These are phyloP conservation scores for Cataglyphis livida DNA, from an alignment of 2,888 invertebrate species.

Conservation along the genomic window DNA sequence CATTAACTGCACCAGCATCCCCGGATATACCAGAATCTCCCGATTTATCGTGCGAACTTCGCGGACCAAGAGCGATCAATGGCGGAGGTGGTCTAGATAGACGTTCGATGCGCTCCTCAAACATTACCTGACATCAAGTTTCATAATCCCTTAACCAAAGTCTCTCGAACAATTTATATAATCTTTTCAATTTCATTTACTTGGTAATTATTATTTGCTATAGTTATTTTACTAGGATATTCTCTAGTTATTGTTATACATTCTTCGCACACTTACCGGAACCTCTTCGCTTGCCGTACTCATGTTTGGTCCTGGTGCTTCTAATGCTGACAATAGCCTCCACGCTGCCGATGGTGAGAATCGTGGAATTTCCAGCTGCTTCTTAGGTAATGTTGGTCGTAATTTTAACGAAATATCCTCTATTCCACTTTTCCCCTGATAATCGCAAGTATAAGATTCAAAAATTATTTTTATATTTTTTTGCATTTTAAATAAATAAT, in stretches of 20 bases:
- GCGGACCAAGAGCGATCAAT: constrained; percentile 86
- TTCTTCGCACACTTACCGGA: constrained; percentile 72
- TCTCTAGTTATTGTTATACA: constrained; percentile 1
- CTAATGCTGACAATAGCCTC: constrained; percentile 90
- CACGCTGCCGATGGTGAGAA: constrained; percentile 95
- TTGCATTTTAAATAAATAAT: constrained; percentile 6
- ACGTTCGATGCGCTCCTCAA: constrained; percentile 87
- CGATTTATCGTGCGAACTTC: constrained; percentile 90
- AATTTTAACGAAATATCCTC: constrained; percentile 91
- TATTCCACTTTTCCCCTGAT: constrained; percentile 84
- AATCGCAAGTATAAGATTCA: background rate
- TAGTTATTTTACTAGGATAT: background rate
- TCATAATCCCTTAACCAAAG: background rate
- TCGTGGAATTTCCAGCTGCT: constrained; percentile 91
- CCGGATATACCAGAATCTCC: constrained; percentile 95
- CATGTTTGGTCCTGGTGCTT: constrained; percentile 85
- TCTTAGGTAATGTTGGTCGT: constrained; percentile 92
- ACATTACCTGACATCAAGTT: constrained; percentile 81
- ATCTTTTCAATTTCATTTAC: background rate
- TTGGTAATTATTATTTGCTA: background rate
- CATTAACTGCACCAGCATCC: constrained; percentile 88
- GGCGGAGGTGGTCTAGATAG: constrained; percentile 86
- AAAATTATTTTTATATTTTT: background rate
- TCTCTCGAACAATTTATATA: background rate
- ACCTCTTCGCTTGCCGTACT: constrained; percentile 83